Evolutionary conservation across 2,888 invertebrate species (phyloP), one percentile per base, ranked within the genome.

Genomic region (Rhagonycha lutea): DNA sequence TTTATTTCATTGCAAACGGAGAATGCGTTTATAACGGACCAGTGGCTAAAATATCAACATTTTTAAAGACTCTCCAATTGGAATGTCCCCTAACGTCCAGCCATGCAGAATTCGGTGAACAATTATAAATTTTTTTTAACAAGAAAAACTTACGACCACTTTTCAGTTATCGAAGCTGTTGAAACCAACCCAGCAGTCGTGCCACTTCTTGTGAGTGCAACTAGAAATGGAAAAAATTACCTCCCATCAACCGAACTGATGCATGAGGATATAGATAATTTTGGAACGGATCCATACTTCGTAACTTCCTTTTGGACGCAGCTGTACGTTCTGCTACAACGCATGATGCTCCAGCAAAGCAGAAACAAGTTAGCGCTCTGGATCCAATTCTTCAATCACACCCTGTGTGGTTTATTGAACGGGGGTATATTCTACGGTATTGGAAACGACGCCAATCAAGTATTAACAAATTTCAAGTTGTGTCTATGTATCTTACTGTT

Each of bases 31-130:
- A 92, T 81, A 90, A 94, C 86, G 95, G 95, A 14, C 89, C 91
- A 1, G 91, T 93, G 0, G 88, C 89, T 12, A 90, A 91, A n/a
- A 87, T 95, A 4, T 91, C 95, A 0, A 93, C 94, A 0, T 94
- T 91, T 86, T 87, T 95, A 76, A 86, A 91, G 1, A 90, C 91
- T 70, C 89, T 91, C 28, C 92, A 92, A 12, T 89, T 93, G 76
- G 86, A 91, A 3, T 95, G 95, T 84, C 95, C 95, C 2, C 90
- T 91, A 11, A 94, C 94, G 32, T 92, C 95, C 87, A 95, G 95
- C 83, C 95, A 95, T 0, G 94, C 95, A 2, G 95, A 95, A 87
- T 95, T 92, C 69, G 83, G 87, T 87, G 83, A 84, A 85, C 76
- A 23, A 32, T 24, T n/a, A 7, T 5, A n/a, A n/a, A 12, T 4